Percentiles rank a stretch among this genome's conserved stretches.
Evolutionary conservation across 2,113 vertebrate genomes (phyloP).

Genomic region (Loxodonta africana): DNA sequence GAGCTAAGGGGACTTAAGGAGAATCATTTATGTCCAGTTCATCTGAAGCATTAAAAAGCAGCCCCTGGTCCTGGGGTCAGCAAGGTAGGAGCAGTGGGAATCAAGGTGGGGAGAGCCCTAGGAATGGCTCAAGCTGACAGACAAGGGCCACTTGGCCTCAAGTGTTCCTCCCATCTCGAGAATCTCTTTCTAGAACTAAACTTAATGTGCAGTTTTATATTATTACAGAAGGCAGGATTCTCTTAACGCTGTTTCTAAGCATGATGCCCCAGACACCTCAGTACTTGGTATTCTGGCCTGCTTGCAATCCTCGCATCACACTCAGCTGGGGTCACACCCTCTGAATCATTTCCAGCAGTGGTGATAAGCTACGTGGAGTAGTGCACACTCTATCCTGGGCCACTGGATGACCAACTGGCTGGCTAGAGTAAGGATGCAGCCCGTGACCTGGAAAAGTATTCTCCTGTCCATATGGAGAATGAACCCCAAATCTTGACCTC

Average conservation of each 20-base stretch:
- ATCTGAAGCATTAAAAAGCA: not conserved
- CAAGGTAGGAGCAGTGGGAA: not conserved
- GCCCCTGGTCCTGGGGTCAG: no score
- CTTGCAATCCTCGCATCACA: not conserved
- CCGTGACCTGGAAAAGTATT: not conserved
- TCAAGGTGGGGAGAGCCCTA: not conserved
- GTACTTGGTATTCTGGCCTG: not conserved
- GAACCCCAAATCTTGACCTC: not conserved
- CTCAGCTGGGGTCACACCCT: not conserved
- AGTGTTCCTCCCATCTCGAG: not conserved
- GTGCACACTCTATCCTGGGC: not conserved
- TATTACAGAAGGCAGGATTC: not conserved
- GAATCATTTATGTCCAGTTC: not conserved
- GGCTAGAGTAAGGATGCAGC: not conserved
- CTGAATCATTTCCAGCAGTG: not conserved
- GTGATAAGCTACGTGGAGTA: not conserved
- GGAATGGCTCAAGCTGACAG: not conserved
- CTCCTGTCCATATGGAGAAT: not conserved
- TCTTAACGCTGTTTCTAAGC: not conserved
- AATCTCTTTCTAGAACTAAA: slow-evolving; percentile 37
- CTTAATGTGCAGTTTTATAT: not conserved
- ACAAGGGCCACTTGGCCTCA: not conserved
- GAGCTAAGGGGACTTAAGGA: not conserved
- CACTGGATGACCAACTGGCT: not conserved
- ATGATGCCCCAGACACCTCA: not conserved